Evolutionary conservation across 2,113 vertebrate species (phyloP).

Genomic region (Steatornis caripensis): DNA sequence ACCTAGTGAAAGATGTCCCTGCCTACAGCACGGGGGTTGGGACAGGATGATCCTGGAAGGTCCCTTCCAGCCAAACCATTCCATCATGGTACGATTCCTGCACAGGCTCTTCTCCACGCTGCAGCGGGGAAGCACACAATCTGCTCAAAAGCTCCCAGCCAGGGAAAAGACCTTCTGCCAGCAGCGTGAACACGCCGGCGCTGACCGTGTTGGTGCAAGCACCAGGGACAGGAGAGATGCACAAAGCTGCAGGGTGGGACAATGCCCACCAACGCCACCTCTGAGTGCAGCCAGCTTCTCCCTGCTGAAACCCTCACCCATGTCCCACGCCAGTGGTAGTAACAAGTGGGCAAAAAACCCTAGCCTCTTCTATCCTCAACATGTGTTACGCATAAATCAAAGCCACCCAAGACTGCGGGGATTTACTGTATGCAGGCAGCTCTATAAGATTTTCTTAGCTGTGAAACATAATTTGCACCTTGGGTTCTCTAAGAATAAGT

Average conservation of each 20-base stretch:
- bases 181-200: not conserved
- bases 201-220: not conserved
- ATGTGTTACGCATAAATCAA: not conserved
- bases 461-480: conserved; percentile 22
- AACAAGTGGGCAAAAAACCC: not conserved
- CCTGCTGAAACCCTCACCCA: not conserved
- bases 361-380: not conserved
- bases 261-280: not conserved
- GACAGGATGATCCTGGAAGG: not conserved
- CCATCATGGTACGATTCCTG: not conserved
- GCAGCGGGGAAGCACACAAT: not conserved
- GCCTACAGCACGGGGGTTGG: not conserved
- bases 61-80: not conserved
- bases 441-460: conserved; percentile 10
- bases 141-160: not conserved
- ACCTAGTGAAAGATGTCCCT: not conserved
- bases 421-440: not conserved
- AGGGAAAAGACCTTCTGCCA: not conserved
- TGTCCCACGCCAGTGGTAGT: not conserved
- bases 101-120: not conserved
- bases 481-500: not conserved
- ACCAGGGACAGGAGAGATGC: not conserved
- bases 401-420: not conserved
- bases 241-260: not conserved
- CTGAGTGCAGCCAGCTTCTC: not conserved